These are phyloP conservation scores for Galeopterus variegatus DNA, from an alignment of 2,113 vertebrate species.

Conservation along the genomic window DNA sequence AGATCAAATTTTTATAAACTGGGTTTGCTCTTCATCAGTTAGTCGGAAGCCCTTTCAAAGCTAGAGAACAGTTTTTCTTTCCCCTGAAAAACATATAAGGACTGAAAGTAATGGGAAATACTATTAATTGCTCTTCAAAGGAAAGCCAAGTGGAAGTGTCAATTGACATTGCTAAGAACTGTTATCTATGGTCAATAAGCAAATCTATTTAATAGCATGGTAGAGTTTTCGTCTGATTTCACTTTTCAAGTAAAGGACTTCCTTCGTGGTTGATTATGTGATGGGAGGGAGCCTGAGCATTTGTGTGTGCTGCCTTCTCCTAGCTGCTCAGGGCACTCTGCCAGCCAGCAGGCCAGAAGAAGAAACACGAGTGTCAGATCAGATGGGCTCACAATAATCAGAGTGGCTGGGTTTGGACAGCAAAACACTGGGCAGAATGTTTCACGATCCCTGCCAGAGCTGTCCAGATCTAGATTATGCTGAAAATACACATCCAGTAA, in stretches of 20 bases:
- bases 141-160: background rate
- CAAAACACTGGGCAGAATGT: constrained; percentile 33
- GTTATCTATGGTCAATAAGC: background rate
- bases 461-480: constrained; percentile 40
- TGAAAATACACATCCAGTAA: background rate
- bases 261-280: background rate
- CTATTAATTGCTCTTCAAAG: background rate
- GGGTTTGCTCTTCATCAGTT: background rate
- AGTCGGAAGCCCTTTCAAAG: background rate
- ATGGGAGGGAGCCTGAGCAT: background rate
- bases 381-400: constrained; percentile 77
- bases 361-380: constrained; percentile 78
- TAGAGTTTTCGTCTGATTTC: background rate
- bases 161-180: background rate
- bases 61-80: background rate
- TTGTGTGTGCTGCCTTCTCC: background rate
- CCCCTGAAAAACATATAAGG: background rate
- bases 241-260: constrained; percentile 25
- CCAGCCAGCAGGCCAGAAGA: constrained; percentile 72
- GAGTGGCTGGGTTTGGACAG: constrained; percentile 69
- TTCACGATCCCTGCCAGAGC: constrained; percentile 63
- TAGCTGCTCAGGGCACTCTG: constrained; percentile 62
- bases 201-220: background rate
- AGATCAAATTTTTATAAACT: background rate
- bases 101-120: background rate